phyloP scores from a whole-genome alignment of 2,888 invertebrate genomes.

The Philereme transversata region DNA sequence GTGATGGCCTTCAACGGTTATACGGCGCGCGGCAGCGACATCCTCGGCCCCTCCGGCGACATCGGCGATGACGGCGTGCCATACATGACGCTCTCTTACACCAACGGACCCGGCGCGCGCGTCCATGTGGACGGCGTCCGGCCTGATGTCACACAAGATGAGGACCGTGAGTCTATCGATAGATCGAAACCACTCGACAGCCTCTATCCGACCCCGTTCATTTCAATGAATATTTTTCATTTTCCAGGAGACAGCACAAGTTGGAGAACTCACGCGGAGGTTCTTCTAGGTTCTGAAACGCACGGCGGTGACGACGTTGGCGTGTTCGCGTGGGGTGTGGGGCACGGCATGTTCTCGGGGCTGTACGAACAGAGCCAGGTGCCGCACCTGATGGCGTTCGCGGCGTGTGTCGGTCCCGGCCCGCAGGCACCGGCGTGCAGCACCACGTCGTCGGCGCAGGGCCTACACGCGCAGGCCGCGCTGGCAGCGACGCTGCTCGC shows the following conservation, averaged over 20 bases:
- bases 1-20: conserved; percentile 88
- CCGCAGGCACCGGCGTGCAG: conserved; percentile 43
- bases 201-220: neutral
- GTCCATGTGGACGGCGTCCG: conserved; percentile 81
- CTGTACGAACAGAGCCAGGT: conserved; percentile 91
- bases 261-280: conserved; percentile 71
- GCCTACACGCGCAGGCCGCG: neutral
- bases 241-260: conserved; percentile 37
- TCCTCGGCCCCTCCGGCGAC: conserved; percentile 66
- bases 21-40: conserved; percentile 73
- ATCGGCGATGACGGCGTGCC: conserved; percentile 73
- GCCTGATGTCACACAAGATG: conserved; percentile 69
- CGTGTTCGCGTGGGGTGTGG: conserved; percentile 88
- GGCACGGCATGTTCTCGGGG: conserved; percentile 89
- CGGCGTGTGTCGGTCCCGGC: conserved; percentile 87
- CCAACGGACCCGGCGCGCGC: conserved; percentile 84
- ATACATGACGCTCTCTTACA: conserved; percentile 83
- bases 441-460: neutral
- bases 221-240: neutral
- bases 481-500: neutral
- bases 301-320: conserved; percentile 92
- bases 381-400: conserved; percentile 89
- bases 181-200: conserved; percentile 34
- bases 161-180: conserved; percentile 49
- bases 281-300: conserved; percentile 85